phyloP scores from a whole-genome alignment of 2,888 invertebrate species.

The Oxytorus armatus region DNA sequence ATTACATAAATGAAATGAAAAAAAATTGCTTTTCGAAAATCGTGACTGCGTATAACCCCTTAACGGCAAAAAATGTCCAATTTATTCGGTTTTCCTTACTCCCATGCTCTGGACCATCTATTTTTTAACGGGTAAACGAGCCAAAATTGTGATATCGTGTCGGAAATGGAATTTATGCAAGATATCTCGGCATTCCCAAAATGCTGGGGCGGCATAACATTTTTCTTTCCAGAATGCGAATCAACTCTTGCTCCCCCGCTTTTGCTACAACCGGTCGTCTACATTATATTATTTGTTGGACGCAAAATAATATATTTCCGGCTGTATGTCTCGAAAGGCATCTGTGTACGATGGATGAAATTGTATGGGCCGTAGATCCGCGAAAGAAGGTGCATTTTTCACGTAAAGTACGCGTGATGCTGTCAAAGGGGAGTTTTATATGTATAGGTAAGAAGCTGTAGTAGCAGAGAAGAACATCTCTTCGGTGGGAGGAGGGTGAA shows the following conservation, averaged over 20 bases:
- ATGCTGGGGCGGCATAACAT: neutral
- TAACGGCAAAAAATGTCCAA: too few relatives aligned
- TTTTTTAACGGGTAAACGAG: too few relatives aligned
- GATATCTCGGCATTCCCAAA: neutral
- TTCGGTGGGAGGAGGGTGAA: slow-evolving; percentile 46
- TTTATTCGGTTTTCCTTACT: too few relatives aligned
- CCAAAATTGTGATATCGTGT: too few relatives aligned
- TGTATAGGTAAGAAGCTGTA: neutral
- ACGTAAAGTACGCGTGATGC: slow-evolving; percentile 44
- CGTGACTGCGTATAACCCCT: too few relatives aligned
- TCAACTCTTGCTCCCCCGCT: neutral
- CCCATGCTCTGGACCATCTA: too few relatives aligned
- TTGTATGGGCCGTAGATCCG: neutral
- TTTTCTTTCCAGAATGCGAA: neutral
- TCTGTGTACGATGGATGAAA: neutral
- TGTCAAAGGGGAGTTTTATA: slow-evolving; percentile 37
- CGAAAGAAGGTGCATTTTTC: slow-evolving; percentile 27
- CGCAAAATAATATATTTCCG: slow-evolving; percentile 10
- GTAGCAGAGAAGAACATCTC: slow-evolving; percentile 20
- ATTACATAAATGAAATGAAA: too few relatives aligned
- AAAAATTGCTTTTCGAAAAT: too few relatives aligned
- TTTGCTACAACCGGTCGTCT: neutral
- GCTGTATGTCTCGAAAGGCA: neutral
- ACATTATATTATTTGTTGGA: neutral
- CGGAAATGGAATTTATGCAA: neutral